These are phyloP conservation scores for Petrocephalus microphthalmus DNA, from an alignment of 2,113 vertebrate genomes.

Conservation along the genomic window DNA sequence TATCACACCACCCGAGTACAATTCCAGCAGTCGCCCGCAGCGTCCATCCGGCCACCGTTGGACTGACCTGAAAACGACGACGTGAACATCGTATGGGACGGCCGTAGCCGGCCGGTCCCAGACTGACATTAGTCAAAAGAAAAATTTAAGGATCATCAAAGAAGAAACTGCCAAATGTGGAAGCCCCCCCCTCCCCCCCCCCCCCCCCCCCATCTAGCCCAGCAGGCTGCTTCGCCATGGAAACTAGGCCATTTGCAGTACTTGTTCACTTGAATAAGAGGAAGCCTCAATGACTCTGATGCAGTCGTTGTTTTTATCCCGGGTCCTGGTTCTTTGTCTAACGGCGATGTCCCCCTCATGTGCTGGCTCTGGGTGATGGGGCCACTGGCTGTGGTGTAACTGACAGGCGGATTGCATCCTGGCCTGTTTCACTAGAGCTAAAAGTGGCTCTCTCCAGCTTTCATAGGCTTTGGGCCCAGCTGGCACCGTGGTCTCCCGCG, in stretches of 20 bases:
- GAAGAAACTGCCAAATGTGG: constrained; percentile 32
- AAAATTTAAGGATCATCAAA: constrained; percentile 20
- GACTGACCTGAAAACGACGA: constrained; percentile 29
- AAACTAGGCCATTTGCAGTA: neutral
- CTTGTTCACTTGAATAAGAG: neutral
- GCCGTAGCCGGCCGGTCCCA: constrained; percentile 43
- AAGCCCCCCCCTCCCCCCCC: neutral
- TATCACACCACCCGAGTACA: constrained; percentile 79
- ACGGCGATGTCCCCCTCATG: neutral
- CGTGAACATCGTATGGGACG: constrained; percentile 28
- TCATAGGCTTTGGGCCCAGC: neutral
- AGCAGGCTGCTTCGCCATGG: neutral
- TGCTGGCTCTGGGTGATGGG: neutral
- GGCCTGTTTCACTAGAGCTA: neutral
- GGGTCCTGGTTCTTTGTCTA: neutral
- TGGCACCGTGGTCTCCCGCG: neutral
- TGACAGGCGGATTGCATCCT: neutral
- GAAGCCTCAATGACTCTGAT: neutral
- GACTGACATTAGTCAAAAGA: constrained; percentile 31
- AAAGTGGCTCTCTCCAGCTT: neutral
- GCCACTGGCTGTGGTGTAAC: neutral
- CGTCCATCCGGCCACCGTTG: constrained; percentile 31
- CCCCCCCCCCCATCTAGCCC: neutral
- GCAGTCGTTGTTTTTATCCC: neutral
- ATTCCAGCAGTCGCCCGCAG: constrained; percentile 62